A percentile compares a stretch with the other conserved stretches of the same genome.
These are phyloP conservation scores for Orycteropus afer DNA, from an alignment of 2,113 vertebrate genomes.

Conservation along the genomic window DNA sequence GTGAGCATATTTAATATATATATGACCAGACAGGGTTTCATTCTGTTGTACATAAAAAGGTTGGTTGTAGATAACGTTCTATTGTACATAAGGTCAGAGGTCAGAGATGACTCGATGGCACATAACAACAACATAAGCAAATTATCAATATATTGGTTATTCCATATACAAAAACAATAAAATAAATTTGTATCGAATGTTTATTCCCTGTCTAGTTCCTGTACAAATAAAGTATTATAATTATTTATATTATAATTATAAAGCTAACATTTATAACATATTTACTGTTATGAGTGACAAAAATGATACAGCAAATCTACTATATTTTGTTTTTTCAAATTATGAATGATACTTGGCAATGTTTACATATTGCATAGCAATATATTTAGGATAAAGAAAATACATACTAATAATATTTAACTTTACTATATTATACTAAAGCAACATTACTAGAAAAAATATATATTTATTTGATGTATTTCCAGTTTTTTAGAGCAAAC, in stretches of 20 bases:
- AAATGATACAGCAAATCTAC: not conserved
- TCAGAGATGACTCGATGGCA: too few relatives aligned
- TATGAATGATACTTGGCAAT: not conserved
- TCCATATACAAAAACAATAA: not conserved
- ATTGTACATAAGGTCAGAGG: too few relatives aligned
- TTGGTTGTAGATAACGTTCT: too few relatives aligned
- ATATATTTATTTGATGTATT: not conserved
- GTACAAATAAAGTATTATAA: not conserved
- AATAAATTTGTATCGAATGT: not conserved
- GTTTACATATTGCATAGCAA: not conserved
- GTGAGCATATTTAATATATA: too few relatives aligned
- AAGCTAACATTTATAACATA: not conserved
- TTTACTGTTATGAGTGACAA: not conserved
- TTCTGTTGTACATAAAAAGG: too few relatives aligned
- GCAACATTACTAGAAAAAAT: not conserved
- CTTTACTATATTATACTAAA: not conserved
- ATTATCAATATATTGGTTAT: too few relatives aligned
- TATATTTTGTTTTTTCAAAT: not conserved
- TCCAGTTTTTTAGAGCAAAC: not conserved
- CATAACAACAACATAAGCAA: too few relatives aligned
- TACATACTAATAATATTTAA: too few relatives aligned
- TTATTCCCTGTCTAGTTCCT: not conserved
- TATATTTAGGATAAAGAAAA: not conserved
- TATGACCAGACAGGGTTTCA: too few relatives aligned
- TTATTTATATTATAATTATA: too few relatives aligned